Evolutionary conservation across 2,797 vertebrate genomes (phyloP).

Genomic region (Diplodus sargus): DNA sequence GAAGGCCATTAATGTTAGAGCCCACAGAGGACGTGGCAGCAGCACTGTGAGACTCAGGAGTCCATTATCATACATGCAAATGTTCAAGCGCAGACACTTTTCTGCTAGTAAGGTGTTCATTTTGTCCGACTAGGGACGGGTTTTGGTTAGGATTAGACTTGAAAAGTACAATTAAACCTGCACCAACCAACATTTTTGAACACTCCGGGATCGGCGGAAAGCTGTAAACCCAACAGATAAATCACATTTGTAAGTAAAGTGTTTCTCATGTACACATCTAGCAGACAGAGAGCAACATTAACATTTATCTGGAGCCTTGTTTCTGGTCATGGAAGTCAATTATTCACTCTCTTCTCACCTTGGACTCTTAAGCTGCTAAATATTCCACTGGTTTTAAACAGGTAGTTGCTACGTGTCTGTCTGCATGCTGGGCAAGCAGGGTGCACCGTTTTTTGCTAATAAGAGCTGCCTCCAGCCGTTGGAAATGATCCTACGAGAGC

Average conservation of each 20-base stretch:
- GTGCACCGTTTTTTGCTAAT: background rate
- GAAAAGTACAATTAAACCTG: too few species aligned
- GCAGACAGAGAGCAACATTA: background rate
- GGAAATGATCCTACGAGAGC: background rate
- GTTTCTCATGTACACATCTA: background rate
- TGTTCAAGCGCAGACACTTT: slow-evolving; percentile 4
- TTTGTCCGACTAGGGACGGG: slow-evolving; percentile 1
- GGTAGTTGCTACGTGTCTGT: background rate
- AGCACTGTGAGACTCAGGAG: slow-evolving; percentile 11
- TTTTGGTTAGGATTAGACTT: background rate
- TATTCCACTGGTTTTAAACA: background rate
- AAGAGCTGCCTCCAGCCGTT: too few species aligned
- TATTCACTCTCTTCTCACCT: background rate
- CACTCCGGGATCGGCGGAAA: too few species aligned
- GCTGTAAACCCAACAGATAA: too few species aligned
- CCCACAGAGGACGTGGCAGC: slow-evolving; percentile 21
- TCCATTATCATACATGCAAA: slow-evolving; percentile 16
- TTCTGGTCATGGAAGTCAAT: background rate
- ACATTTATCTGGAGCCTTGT: background rate
- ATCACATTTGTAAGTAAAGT: background rate
- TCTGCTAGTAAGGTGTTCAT: background rate
- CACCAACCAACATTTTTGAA: too few species aligned
- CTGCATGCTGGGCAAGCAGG: too few species aligned
- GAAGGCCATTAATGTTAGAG: slow-evolving; percentile 51
- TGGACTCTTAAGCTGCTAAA: background rate